Evolutionary conservation across 2,797 vertebrate genomes (phyloP), one percentile per base, ranked within the genome.

Genomic region (Alectoris magna): DNA sequence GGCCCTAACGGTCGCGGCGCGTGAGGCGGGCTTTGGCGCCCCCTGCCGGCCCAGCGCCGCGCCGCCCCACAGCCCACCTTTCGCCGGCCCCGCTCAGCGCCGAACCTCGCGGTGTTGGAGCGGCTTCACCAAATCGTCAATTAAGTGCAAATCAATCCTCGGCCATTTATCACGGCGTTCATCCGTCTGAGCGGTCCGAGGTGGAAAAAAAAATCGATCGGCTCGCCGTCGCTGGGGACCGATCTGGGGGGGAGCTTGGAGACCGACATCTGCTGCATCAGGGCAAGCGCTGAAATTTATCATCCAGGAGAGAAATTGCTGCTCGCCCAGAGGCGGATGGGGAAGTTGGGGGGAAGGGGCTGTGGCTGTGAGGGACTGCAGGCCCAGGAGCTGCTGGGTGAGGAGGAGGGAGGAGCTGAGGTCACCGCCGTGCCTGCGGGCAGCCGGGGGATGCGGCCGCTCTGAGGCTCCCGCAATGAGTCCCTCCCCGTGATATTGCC

Each of bases 101-200:
- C 93, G 73, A 93, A 96, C 91, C 96, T 69, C 86, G 95, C 95
- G 94, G 77, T 94, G 97, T 97, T 96, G 97, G 95, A 97, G 96
- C 98, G 96, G 98, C 98, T 98, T 98, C 97, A 93, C 98, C 98
- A 99, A 99, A 99, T 99, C 98, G 99, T 99, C 99, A 98, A 98
- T 99, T 99, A 99, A 99, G 99, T 98, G 98, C 98, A 92, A 99
- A 99, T 99, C 98, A 99, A 99, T 99, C 97, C 97, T 77, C 46
- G 73, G 97, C 97, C 98, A 98, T 99, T 98, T 98, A 99, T 99
- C 99, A 99, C 97, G 5, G 96, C 96, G 96, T 97, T 97, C 97
- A 97, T 97, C 97, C 96, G 95, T 88, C 98, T 36, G 23, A 59
- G 58, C 78, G 3, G 49, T 56, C 87, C 34, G 43, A 92, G 85